Evolutionary conservation across 92 coral and sea anemone genomes (phyloP).

Genomic region (Muricea muricata): DNA sequence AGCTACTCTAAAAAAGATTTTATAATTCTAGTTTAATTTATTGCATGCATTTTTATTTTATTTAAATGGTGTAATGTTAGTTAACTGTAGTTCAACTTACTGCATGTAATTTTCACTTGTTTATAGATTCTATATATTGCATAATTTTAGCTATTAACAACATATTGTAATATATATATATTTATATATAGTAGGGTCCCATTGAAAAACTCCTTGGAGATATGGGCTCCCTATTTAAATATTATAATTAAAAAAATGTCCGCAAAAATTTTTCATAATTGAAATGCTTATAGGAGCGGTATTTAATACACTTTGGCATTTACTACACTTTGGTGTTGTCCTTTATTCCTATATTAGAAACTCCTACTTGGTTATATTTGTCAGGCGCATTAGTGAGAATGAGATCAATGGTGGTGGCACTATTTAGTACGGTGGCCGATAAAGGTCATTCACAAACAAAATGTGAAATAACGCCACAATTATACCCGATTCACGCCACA

Average conservation of each 20-base stretch:
- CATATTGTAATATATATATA: neutral
- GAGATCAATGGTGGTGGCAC: conserved; percentile 16
- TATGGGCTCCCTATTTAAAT: conserved; percentile 22
- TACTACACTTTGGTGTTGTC: no score
- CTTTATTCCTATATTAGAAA: conserved; percentile 48
- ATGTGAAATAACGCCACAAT: no score
- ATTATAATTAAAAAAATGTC: neutral
- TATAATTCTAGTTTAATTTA: no score
- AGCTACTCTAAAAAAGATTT: no score
- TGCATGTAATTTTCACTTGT: neutral
- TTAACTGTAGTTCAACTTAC: neutral
- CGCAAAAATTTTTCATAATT: no score
- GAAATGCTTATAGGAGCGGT: conserved; percentile 43
- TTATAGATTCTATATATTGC: neutral
- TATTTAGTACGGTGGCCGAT: no score
- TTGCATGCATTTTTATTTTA: no score
- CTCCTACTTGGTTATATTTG: conserved; percentile 18
- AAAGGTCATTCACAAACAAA: no score
- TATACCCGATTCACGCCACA: no score
- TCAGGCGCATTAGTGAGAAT: conserved; percentile 40
- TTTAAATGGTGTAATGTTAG: neutral
- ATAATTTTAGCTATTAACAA: neutral
- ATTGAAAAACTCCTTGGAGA: conserved; percentile 26
- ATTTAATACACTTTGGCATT: conserved; percentile 3
- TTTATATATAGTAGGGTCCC: conserved; percentile 1